A percentile compares a stretch with the other conserved stretches of the same genome.
These are phyloP conservation scores for Mantis religiosa DNA, from an alignment of 2,888 invertebrate species.

Conservation along the genomic window DNA sequence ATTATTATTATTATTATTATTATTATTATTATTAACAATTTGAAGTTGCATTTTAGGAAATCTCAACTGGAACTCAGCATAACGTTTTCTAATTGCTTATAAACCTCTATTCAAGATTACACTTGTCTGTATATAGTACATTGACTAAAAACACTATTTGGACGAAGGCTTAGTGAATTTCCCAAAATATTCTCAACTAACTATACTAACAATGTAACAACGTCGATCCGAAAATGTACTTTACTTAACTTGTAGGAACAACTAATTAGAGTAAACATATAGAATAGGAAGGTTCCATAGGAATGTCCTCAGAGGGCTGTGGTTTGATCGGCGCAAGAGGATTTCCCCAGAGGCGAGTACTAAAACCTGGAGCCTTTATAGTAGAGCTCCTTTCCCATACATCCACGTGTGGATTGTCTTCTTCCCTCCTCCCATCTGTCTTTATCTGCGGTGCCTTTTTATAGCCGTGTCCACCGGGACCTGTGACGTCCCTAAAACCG, in stretches of 20 bases:
- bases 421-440: conserved; percentile 6
- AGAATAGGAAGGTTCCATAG: background rate
- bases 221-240: too few relatives aligned
- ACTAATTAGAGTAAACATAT: background rate
- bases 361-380: conserved; percentile 23
- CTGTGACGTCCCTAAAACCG: conserved; percentile 10
- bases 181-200: too few relatives aligned
- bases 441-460: conserved; percentile 22
- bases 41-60: too few relatives aligned
- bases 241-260: background rate
- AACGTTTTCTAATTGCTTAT: too few relatives aligned
- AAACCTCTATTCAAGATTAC: too few relatives aligned
- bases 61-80: too few relatives aligned
- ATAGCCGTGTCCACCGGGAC: conserved; percentile 18
- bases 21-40: too few relatives aligned
- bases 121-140: too few relatives aligned
- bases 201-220: too few relatives aligned
- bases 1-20: too few relatives aligned
- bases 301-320: background rate
- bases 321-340: background rate
- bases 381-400: conserved; percentile 3
- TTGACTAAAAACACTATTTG: too few relatives aligned
- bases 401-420: background rate
- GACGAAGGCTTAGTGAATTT: too few relatives aligned
- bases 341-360: conserved; percentile 18